These are phyloP conservation scores for Dexiosoma caninum DNA, from an alignment of 2,888 invertebrate species.

Conservation along the genomic window DNA sequence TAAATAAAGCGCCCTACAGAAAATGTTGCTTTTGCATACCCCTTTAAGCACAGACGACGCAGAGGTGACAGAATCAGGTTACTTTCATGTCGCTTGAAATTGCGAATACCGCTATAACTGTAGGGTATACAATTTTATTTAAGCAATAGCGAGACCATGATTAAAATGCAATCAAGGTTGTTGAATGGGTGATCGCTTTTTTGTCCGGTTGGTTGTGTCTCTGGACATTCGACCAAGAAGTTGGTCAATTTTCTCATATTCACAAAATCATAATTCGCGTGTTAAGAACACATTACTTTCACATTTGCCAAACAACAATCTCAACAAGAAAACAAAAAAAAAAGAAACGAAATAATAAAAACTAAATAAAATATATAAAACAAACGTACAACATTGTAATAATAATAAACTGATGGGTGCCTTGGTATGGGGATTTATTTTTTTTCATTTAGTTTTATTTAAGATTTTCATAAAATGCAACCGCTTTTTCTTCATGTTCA, in stretches of 20 bases:
- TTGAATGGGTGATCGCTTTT: conserved; percentile 44
- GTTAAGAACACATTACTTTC: conserved; percentile 75
- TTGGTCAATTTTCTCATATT: conserved; percentile 44
- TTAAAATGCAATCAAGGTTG: conserved; percentile 63
- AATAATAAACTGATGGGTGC: conserved; percentile 51
- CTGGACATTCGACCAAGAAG: conserved; percentile 27
- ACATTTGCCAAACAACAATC: conserved; percentile 69
- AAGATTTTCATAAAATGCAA: conserved; percentile 51
- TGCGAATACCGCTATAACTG: too few relatives aligned
- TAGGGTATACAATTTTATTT: conserved; percentile 27
- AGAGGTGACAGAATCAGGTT: too few relatives aligned
- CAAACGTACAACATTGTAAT: conserved; percentile 39
- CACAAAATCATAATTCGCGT: conserved; percentile 75
- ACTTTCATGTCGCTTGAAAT: too few relatives aligned
- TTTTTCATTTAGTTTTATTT: conserved; percentile 28
- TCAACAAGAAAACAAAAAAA: conserved; percentile 27
- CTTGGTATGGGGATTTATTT: conserved; percentile 45
- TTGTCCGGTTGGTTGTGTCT: background rate
- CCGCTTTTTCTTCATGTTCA: conserved; percentile 8
- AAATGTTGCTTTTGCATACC: too few relatives aligned
- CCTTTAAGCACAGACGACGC: too few relatives aligned
- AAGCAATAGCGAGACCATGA: conserved; percentile 52
- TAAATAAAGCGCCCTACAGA: too few relatives aligned
- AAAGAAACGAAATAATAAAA: background rate
- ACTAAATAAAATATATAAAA: conserved; percentile 18